A percentile compares a stretch with the other conserved stretches of the same genome.
These are phyloP conservation scores for Pangasius krempfi DNA, from an alignment of 2,797 vertebrate species.

Conservation along the genomic window DNA sequence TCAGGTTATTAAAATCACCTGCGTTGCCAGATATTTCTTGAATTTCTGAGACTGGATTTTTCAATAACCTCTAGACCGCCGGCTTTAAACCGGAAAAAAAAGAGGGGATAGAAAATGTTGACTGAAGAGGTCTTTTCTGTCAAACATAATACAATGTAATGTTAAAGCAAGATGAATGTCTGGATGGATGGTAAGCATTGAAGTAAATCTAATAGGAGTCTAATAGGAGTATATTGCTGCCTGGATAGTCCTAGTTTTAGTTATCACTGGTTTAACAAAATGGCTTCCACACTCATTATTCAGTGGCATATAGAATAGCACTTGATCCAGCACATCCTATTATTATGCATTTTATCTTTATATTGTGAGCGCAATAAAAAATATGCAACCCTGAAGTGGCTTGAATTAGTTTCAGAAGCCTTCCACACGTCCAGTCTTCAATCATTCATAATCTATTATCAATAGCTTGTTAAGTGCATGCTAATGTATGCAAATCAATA, in stretches of 20 bases:
- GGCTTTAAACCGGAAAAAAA: neutral
- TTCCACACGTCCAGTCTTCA: slow-evolving; percentile 6
- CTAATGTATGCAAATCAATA: slow-evolving; percentile 56
- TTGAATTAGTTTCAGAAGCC: neutral
- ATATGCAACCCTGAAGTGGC: neutral
- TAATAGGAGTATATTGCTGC: neutral
- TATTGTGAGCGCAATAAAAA: neutral
- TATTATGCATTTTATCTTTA: neutral
- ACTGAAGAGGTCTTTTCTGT: neutral
- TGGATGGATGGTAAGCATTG: neutral
- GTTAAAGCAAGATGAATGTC: neutral
- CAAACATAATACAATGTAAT: no score
- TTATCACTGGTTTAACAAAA: neutral
- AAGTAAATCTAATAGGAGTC: neutral
- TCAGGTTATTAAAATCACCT: neutral
- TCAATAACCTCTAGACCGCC: neutral
- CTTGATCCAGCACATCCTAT: neutral
- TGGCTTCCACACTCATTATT: neutral
- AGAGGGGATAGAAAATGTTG: neutral
- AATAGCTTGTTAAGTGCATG: slow-evolving; percentile 26
- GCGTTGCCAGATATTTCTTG: neutral
- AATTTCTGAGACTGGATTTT: neutral
- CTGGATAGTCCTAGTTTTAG: neutral
- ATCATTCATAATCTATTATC: slow-evolving; percentile 32
- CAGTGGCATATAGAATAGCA: neutral